Conservation (phyloP, 2,797 vertebrate genomes). For the Pygocentrus nattereri region DNA sequence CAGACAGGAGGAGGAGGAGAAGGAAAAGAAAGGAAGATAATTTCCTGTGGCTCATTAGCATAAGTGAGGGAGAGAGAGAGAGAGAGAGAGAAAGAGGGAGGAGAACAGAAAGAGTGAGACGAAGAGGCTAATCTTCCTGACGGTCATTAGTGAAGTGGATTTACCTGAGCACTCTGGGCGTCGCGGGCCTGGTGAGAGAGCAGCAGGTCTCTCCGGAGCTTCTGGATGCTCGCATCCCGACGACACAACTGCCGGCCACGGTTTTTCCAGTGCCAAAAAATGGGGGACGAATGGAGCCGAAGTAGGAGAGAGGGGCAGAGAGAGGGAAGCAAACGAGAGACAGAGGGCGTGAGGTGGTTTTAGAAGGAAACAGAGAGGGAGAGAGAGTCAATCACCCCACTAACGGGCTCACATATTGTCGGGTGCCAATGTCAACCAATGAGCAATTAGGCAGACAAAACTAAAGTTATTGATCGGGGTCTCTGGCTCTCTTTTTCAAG, state of each 20-base stretch:
- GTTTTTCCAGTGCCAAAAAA: conserved; percentile 72
- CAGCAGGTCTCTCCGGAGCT: conserved; percentile 70
- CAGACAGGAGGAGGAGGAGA: conserved; percentile 56
- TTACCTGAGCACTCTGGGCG: conserved; percentile 81
- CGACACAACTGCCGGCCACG: conserved; percentile 70
- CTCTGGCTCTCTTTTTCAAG: conserved; percentile 75
- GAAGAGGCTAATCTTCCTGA: conserved; percentile 71
- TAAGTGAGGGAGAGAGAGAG: conserved; percentile 48
- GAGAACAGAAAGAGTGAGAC: conserved; percentile 47
- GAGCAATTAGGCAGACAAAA: conserved; percentile 89
- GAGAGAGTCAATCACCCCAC: conserved; percentile 71
- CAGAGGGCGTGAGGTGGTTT: conserved; percentile 69
- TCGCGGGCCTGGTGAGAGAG: conserved; percentile 77
- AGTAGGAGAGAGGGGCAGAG: conserved; percentile 67
- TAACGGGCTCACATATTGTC: conserved; percentile 78
- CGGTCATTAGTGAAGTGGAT: conserved; percentile 75
- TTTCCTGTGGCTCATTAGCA: conserved; percentile 72
- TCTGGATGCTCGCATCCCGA: conserved; percentile 71
- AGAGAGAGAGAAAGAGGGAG: not conserved
- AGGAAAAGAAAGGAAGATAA: conserved; percentile 55
- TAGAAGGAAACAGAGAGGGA: conserved; percentile 61
- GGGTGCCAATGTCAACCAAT: conserved; percentile 83
- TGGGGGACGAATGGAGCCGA: conserved; percentile 68
- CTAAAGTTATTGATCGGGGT: conserved; percentile 82
- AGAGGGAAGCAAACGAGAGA: conserved; percentile 63